phyloP scores from a whole-genome alignment of 2,797 vertebrate species.

The Lagodon rhomboides region DNA sequence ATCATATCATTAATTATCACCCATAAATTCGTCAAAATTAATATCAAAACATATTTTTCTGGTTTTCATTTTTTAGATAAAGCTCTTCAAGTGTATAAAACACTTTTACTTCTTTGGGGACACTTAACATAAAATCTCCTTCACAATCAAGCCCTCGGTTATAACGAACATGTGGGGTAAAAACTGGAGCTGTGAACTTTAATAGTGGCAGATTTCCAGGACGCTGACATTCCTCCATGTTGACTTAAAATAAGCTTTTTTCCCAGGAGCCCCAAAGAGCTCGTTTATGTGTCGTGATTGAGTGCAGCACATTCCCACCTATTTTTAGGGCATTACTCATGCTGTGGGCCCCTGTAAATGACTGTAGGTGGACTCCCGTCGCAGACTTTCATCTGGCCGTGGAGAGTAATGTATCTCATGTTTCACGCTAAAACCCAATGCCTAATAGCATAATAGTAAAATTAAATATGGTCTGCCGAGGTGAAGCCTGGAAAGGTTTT shows the following conservation, averaged over 20 bases:
- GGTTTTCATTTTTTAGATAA: slow-evolving; percentile 20
- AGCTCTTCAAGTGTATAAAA: slow-evolving; percentile 4
- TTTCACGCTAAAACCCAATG: slow-evolving; percentile 61
- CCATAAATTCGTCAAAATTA: slow-evolving; percentile 9
- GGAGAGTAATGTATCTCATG: slow-evolving; percentile 53
- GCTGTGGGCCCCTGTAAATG: slow-evolving; percentile 58
- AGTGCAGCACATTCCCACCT: slow-evolving; percentile 77
- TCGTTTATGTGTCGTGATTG: slow-evolving; percentile 72
- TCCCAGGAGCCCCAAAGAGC: slow-evolving; percentile 72
- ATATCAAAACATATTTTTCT: slow-evolving; percentile 2
- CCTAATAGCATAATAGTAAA: slow-evolving; percentile 59
- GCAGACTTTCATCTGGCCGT: slow-evolving; percentile 62
- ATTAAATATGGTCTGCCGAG: slow-evolving; percentile 37
- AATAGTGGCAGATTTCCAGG: slow-evolving; percentile 63
- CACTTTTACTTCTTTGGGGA: background rate
- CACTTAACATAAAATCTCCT: slow-evolving; percentile 2
- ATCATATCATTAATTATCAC: background rate
- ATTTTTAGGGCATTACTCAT: slow-evolving; percentile 82
- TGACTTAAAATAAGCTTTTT: slow-evolving; percentile 76
- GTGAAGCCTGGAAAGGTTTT: slow-evolving; percentile 44
- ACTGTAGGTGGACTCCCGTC: slow-evolving; percentile 62
- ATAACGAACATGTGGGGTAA: slow-evolving; percentile 31
- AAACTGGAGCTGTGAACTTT: slow-evolving; percentile 43
- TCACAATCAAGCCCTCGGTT: slow-evolving; percentile 14
- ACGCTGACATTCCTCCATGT: slow-evolving; percentile 75